A percentile compares a stretch with the other conserved stretches of the same genome.
These are phyloP conservation scores for Myrmecobius fasciatus DNA, from an alignment of 2,113 vertebrate species.

Conservation along the genomic window DNA sequence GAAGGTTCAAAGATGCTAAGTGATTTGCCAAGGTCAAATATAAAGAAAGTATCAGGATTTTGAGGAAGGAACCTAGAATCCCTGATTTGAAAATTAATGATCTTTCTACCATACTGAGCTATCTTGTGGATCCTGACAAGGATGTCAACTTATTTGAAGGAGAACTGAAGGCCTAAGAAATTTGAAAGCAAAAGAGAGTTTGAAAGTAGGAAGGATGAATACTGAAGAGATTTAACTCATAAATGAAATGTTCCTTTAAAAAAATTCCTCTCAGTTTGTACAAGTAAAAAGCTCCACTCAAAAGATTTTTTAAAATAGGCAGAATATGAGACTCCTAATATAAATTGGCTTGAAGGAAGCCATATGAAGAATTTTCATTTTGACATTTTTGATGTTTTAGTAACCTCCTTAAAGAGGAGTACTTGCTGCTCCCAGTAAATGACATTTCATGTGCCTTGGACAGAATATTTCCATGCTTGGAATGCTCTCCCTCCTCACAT, in stretches of 20 bases:
- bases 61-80: background rate
- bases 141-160: background rate
- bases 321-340: conserved; percentile 74
- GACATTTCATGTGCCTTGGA: no score
- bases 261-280: conserved; percentile 64
- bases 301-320: conserved; percentile 59
- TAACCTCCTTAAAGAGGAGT: conserved; percentile 56
- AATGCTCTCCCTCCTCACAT: background rate
- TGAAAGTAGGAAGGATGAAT: background rate
- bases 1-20: background rate
- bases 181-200: background rate
- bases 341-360: conserved; percentile 72
- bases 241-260: conserved; percentile 52
- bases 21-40: background rate
- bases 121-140: background rate
- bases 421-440: conserved; percentile 11
- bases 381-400: conserved; percentile 70
- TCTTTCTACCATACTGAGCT: background rate
- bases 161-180: background rate
- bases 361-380: conserved; percentile 67
- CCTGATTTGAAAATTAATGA: background rate
- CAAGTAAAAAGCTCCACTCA: conserved; percentile 60
- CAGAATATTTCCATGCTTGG: background rate
- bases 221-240: background rate
- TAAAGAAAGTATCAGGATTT: background rate